Conservation (phyloP, 1,140 invertebrate species). For the Bombus waltoni region DNA sequence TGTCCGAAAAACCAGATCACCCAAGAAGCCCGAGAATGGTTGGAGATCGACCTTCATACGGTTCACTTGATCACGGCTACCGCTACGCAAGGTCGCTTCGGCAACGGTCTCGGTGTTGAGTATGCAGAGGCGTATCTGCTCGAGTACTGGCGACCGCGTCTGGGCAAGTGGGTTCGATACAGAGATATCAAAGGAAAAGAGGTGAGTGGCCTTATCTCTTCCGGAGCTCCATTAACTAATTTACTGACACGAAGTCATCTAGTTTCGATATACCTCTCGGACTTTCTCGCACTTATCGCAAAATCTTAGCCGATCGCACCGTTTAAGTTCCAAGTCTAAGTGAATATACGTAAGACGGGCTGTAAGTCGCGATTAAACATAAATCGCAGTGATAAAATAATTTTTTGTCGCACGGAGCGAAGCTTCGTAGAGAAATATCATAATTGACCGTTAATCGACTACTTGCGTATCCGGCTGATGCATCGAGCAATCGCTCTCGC, state of each 20-base stretch:
- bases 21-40: conserved; percentile 89
- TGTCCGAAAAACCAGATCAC: conserved; percentile 90
- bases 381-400: background rate
- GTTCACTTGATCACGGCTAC: conserved; percentile 91
- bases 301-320: too few relatives aligned
- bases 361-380: too few relatives aligned
- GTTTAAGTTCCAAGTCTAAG: background rate
- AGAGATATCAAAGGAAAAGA: conserved; percentile 87
- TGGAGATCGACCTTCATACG: conserved; percentile 89
- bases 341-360: background rate
- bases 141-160: conserved; percentile 89
- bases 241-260: background rate
- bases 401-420: too few relatives aligned
- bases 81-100: conserved; percentile 93
- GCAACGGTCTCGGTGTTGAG: conserved; percentile 92
- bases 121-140: conserved; percentile 90
- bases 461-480: too few relatives aligned
- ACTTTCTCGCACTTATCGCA: background rate
- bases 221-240: conserved; percentile 12
- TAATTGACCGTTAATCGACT: too few relatives aligned
- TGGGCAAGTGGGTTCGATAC: conserved; percentile 89
- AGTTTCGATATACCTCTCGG: background rate
- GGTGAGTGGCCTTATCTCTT: conserved; percentile 81
- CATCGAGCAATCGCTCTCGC: too few relatives aligned
- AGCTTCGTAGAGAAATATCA: background rate